Conservation (phyloP, 2,888 invertebrate species). For the Agrochola circellaris region DNA sequence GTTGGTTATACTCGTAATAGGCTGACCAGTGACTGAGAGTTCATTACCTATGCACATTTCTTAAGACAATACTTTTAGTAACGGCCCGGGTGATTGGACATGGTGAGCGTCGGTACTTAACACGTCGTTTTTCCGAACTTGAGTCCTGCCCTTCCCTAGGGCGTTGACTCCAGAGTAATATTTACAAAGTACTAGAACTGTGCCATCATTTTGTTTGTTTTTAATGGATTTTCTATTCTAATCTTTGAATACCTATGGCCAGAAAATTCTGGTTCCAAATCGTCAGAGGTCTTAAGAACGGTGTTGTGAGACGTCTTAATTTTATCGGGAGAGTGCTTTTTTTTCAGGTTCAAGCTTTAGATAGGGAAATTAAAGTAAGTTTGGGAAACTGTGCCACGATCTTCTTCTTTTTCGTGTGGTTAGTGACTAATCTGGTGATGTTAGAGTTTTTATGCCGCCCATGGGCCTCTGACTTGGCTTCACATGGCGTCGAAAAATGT, state of each 20-base stretch:
- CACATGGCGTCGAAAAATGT: too few relatives aligned
- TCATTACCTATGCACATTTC: slow-evolving; percentile 14
- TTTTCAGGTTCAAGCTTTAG: neutral
- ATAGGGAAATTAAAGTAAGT: neutral
- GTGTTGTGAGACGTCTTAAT: neutral
- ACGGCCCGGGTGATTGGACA: neutral
- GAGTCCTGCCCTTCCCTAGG: slow-evolving; percentile 7
- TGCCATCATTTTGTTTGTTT: neutral
- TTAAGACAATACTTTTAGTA: slow-evolving; percentile 13
- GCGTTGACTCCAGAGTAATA: slow-evolving; percentile 4
- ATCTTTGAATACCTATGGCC: neutral
- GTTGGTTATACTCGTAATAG: slow-evolving; percentile 27
- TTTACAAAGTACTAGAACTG: neutral
- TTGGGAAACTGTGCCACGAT: neutral
- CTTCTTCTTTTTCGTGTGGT: too few relatives aligned
- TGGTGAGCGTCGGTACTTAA: neutral
- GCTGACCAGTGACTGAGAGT: slow-evolving; percentile 13
- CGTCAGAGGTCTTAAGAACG: neutral
- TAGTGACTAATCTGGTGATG: too few relatives aligned
- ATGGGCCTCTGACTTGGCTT: too few relatives aligned
- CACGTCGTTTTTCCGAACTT: slow-evolving; percentile 9
- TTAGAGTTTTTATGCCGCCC: too few relatives aligned
- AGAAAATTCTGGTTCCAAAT: neutral
- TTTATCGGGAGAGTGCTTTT: neutral
- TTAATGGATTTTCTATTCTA: neutral